These are phyloP conservation scores for Malaclemys terrapin DNA, from an alignment of 2,113 vertebrate genomes.

Conservation along the genomic window DNA sequence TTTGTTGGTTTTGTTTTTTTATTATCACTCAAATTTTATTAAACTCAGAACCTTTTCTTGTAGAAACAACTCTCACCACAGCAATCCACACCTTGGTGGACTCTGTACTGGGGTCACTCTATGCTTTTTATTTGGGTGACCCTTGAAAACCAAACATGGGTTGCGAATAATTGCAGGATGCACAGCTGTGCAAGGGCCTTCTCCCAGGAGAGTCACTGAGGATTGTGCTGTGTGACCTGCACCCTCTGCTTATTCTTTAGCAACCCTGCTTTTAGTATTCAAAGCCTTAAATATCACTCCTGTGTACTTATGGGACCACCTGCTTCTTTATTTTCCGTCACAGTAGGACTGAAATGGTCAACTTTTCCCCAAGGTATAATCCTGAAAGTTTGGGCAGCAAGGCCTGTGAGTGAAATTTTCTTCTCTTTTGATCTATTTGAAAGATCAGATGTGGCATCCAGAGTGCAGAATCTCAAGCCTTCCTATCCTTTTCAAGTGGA, in stretches of 20 bases:
- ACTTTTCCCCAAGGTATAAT: background rate
- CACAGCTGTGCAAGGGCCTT: background rate
- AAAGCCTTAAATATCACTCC: background rate
- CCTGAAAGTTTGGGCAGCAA: background rate
- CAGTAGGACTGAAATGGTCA: background rate
- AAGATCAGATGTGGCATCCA: background rate
- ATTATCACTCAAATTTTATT: background rate
- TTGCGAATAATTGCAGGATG: background rate
- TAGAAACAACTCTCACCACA: background rate
- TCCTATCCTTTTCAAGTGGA: background rate
- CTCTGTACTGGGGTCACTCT: background rate
- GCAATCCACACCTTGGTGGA: rapidly evolving
- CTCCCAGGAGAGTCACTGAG: background rate
- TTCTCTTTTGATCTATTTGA: background rate
- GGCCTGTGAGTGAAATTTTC: background rate
- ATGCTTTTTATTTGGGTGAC: background rate
- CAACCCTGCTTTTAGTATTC: background rate
- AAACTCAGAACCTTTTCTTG: background rate
- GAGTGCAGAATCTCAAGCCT: background rate
- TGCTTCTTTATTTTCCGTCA: background rate
- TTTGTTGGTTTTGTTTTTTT: background rate
- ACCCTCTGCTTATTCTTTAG: background rate
- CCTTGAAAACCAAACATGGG: rapidly evolving
- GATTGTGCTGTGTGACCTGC: background rate
- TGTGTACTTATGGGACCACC: background rate